Conservation (phyloP, 2,888 invertebrate species). For the Girardia tigrina region DNA sequence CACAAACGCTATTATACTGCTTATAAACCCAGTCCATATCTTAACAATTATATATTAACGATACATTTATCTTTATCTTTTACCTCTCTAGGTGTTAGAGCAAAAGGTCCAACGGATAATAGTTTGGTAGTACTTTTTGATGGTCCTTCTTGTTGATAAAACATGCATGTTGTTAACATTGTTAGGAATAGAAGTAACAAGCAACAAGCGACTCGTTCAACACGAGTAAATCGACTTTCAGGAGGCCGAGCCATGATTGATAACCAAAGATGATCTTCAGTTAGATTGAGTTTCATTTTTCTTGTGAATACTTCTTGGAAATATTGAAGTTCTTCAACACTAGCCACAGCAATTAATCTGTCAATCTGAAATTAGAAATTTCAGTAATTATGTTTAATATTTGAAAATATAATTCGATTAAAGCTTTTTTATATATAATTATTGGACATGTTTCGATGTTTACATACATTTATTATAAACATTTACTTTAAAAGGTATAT, state of each 20-base stretch:
- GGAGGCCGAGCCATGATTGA: conserved; percentile 53
- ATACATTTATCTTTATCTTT: background rate
- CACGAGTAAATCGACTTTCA: conserved; percentile 50
- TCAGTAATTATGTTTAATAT: too few relatives aligned
- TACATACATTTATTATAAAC: too few relatives aligned
- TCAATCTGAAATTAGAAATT: conserved; percentile 53
- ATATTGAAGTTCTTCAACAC: conserved; percentile 50
- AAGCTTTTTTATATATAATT: too few relatives aligned
- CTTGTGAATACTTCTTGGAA: conserved; percentile 51
- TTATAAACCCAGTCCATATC: conserved; percentile 35
- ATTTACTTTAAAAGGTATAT: too few relatives aligned
- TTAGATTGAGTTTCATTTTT: conserved; percentile 48
- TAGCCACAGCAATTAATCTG: conserved; percentile 52
- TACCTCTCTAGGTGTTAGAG: conserved; percentile 51
- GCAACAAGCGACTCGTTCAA: conserved; percentile 52
- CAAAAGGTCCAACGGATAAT: conserved; percentile 52
- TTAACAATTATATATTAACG: background rate
- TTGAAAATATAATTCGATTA: too few relatives aligned
- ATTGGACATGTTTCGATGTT: too few relatives aligned
- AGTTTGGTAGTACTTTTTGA: conserved; percentile 40
- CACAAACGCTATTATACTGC: conserved; percentile 35
- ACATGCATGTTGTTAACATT: conserved; percentile 55
- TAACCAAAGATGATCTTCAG: conserved; percentile 54
- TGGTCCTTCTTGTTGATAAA: conserved; percentile 47
- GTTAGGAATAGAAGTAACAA: conserved; percentile 52